Evolutionary conservation across 2,888 invertebrate genomes (phyloP).

Genomic region (Erebia aethiops): DNA sequence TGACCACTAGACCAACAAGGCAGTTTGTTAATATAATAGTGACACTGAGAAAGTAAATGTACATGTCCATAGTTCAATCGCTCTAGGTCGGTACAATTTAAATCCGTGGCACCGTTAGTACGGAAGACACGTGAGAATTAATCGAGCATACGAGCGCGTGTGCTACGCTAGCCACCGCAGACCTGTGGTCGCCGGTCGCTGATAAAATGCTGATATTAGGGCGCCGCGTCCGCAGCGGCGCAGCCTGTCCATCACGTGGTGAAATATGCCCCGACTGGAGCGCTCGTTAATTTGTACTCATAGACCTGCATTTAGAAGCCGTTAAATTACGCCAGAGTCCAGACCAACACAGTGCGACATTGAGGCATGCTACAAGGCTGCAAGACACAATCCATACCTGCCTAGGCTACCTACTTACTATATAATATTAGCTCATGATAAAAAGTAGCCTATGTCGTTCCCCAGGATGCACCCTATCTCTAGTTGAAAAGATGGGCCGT

Average conservation of each 20-base stretch:
- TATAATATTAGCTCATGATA: no score
- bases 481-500: no score
- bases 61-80: not conserved
- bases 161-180: conserved; percentile 33
- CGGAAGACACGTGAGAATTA: conserved; percentile 24
- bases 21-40: no score
- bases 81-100: no score
- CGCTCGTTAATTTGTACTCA: conserved; percentile 42
- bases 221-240: conserved; percentile 58
- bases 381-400: no score
- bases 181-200: conserved; percentile 53
- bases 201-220: conserved; percentile 79
- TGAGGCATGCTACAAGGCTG: no score
- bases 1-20: no score
- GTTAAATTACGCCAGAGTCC: no score
- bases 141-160: conserved; percentile 29
- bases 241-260: conserved; percentile 38
- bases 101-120: not conserved
- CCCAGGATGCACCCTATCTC: no score
- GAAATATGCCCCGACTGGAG: conserved; percentile 22
- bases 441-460: no score
- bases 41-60: not conserved
- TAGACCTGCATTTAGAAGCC: conserved; percentile 11
- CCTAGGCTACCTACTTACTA: no score
- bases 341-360: no score